phyloP scores from a whole-genome alignment of 1,140 invertebrate genomes.

The Caerostris extrusa region DNA sequence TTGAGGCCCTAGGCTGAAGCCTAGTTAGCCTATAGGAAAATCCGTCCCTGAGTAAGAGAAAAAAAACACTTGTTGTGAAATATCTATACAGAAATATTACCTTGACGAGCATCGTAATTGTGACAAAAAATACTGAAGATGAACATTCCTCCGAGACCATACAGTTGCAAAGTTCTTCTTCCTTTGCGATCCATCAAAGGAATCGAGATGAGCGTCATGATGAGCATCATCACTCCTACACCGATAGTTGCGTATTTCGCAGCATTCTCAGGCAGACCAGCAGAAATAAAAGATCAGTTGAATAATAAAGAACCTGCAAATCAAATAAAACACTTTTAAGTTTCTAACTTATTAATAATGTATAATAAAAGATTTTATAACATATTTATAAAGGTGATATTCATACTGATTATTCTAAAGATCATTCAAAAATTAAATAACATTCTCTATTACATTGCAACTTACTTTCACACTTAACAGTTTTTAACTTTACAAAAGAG shows the following conservation, averaged over 20 bases:
- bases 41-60: too few species aligned
- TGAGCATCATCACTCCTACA: conserved; percentile 97
- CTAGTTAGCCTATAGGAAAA: too few species aligned
- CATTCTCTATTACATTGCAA: too few species aligned
- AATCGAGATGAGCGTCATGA: conserved; percentile 97
- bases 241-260: conserved; percentile 93
- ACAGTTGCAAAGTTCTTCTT: conserved; percentile 94
- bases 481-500: too few species aligned
- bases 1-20: too few species aligned
- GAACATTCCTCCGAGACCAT: conserved; percentile 97
- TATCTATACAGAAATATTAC: conserved; percentile 83
- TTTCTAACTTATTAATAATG: not conserved
- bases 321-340: not conserved
- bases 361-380: too few species aligned
- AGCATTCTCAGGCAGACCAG: conserved; percentile 89
- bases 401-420: too few species aligned
- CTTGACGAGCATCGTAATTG: conserved; percentile 96
- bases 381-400: too few species aligned
- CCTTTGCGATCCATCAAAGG: conserved; percentile 98
- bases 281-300: conserved; percentile 92
- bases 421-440: too few species aligned
- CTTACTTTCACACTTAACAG: too few species aligned
- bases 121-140: conserved; percentile 98
- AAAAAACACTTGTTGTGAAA: too few species aligned
- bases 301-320: conserved; percentile 93